Base-by-base conservation (phyloP, 2,113 vertebrate species). In the Phyllopteryx taeniolatus region DNA sequence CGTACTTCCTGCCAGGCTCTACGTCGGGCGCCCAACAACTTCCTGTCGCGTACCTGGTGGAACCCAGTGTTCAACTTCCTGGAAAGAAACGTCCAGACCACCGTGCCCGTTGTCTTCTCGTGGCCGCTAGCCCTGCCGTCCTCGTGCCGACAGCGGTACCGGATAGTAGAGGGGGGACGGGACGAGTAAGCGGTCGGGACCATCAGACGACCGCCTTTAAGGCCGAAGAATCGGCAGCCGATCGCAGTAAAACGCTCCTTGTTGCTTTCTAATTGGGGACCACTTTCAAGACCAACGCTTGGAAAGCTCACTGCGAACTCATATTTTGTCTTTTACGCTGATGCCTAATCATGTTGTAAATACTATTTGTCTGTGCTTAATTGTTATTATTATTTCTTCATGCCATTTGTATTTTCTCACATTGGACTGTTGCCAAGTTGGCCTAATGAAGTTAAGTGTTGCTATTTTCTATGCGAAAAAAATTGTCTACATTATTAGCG, bases 41-140 rank as follows among this genome's bases (percentile, higher is more conserved):
- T 93, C 79, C 91, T 99, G 67, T 95, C 92, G 66, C 92, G 93
- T 74, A 93, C 93, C 0, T 99, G 98, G 98, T 99, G 98, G 98
- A 97, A 92, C 83, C 93, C 91, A 0, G 79, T 95, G 80, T 99
- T 99, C 85, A 92, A 91, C 83, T 98, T 99, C 84, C 93, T 98
- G 17, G 98, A 99, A 92, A 93, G 90, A 83, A 99, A 99, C 2
- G 93, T 99, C 15, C 93, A 93, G 83, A 91, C 91, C 3, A 80
- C 90, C 5, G 94, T 99, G 69, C 97, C 98, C 22, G 83, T 95
- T 67, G 92, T 91, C 70, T 99, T 96, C 83, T 93, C 93, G 5
- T 96, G 93, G 91, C 96, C 97, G 0, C 69, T 98, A 47, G 83
- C 93, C 27, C 93, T 94, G 89, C 96, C 95, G 8, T 90, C 94